Conservation (phyloP, 1,140 invertebrate species). For the Procambarus clarkii region DNA sequence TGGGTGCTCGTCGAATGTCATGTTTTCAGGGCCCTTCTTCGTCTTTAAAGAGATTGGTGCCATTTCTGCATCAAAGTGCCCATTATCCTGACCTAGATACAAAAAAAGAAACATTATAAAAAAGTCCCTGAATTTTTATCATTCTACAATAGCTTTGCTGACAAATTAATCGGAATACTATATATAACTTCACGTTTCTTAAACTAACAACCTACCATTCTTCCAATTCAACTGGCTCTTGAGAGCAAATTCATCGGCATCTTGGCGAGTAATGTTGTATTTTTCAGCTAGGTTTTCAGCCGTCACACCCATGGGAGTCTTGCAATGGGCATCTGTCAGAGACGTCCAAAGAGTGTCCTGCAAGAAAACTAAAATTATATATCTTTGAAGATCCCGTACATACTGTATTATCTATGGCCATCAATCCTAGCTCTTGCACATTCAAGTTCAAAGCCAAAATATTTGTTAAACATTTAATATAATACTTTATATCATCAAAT, state of each 20-base stretch:
- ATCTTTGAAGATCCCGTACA: too few species aligned
- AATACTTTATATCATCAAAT: too few species aligned
- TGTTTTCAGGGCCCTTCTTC: constrained; percentile 86
- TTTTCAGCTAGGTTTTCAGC: constrained; percentile 97
- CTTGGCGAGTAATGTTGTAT: constrained; percentile 89
- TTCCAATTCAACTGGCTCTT: constrained; percentile 90
- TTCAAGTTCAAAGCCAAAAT: too few species aligned
- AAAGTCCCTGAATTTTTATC: too few species aligned
- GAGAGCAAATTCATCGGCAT: constrained; percentile 92
- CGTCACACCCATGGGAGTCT: constrained; percentile 96
- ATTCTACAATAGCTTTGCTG: too few species aligned
- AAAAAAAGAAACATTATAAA: not conserved
- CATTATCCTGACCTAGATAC: constrained; percentile 87
- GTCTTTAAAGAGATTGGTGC: constrained; percentile 89
- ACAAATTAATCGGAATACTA: too few species aligned
- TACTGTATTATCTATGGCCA: too few species aligned
- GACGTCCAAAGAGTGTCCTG: constrained; percentile 96
- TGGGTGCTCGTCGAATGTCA: constrained; percentile 96
- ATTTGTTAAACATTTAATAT: too few species aligned
- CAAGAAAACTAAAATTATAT: constrained; percentile 75
- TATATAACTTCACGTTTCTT: not conserved
- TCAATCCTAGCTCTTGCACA: too few species aligned
- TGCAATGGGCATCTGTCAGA: constrained; percentile 91
- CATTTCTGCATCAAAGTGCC: constrained; percentile 93
- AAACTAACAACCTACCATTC: constrained; percentile 78